A percentile compares a stretch with the other conserved stretches of the same genome.
Evolutionary conservation across 1,140 invertebrate genomes (phyloP).

Genomic region (Zaprionus camerounensis): DNA sequence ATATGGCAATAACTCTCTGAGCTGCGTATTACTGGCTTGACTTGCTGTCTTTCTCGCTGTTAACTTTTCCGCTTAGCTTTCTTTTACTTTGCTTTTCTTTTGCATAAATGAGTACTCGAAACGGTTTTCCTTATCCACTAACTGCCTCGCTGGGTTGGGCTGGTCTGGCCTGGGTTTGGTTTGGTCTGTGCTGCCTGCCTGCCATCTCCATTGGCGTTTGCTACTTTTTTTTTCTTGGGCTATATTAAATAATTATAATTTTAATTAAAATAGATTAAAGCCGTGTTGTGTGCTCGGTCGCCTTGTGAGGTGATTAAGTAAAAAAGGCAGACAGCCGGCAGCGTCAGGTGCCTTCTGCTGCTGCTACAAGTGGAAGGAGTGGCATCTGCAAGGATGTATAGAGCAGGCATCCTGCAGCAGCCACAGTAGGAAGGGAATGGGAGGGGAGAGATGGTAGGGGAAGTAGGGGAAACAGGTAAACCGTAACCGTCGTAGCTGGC

Average conservation of each 20-base stretch:
- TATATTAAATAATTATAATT: conserved; percentile 83
- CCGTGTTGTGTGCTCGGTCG: conserved; percentile 77
- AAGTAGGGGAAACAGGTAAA: conserved; percentile 61
- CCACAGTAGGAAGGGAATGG: neutral
- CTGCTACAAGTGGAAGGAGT: conserved; percentile 49
- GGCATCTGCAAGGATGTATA: conserved; percentile 26
- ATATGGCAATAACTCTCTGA: neutral
- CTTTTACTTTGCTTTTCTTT: neutral
- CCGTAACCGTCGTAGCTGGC: conserved; percentile 58
- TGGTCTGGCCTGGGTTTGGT: neutral
- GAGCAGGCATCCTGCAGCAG: conserved; percentile 49
- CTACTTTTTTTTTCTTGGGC: conserved; percentile 40
- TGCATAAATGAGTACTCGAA: neutral
- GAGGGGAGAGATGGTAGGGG: conserved; percentile 18
- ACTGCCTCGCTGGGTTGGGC: neutral
- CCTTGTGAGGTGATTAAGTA: conserved; percentile 81
- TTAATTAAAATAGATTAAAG: conserved; percentile 83
- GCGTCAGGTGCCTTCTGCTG: conserved; percentile 30
- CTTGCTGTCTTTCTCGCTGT: neutral
- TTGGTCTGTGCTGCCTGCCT: neutral
- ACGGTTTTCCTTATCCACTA: neutral
- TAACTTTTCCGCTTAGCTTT: conserved; percentile 3
- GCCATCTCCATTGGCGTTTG: conserved; percentile 24
- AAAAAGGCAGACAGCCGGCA: conserved; percentile 75
- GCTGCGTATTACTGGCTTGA: neutral